Evolutionary conservation across 2,113 vertebrate genomes (phyloP).

Genomic region (Cacatua alba): DNA sequence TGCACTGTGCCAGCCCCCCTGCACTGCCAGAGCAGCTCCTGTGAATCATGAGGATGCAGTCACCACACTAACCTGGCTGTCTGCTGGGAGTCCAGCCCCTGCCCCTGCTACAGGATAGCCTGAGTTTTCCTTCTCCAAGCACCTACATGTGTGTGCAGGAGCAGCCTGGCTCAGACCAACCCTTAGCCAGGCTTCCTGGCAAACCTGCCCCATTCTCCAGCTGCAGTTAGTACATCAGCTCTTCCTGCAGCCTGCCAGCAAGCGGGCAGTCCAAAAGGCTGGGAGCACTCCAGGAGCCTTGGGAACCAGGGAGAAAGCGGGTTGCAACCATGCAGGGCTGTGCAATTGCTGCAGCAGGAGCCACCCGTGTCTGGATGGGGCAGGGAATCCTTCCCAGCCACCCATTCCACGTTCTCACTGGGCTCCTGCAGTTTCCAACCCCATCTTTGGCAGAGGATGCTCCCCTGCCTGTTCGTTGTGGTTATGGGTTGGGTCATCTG

Average conservation of each 20-base stretch:
- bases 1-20: too few relatives aligned
- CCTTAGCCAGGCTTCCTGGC: background rate
- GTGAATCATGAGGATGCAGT: background rate
- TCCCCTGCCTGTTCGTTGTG: background rate
- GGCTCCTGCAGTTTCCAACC: background rate
- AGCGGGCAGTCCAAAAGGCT: accelerated
- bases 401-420: accelerated
- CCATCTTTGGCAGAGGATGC: background rate
- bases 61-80: background rate
- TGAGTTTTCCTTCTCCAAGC: background rate
- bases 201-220: accelerated
- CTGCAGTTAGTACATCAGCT: background rate
- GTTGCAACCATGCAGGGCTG: accelerated
- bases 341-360: background rate
- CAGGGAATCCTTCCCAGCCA: background rate
- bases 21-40: background rate
- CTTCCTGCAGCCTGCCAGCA: background rate
- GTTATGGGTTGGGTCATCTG: slow-evolving; percentile 18
- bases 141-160: background rate
- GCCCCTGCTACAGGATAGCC: background rate
- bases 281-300: accelerated
- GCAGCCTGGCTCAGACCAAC: background rate
- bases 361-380: accelerated
- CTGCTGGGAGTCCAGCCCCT: background rate
- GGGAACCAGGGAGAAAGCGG: accelerated